A percentile compares a stretch with the other conserved stretches of the same genome.
phyloP scores from a whole-genome alignment of 1,140 invertebrate genomes.

The Coelopa frigida region DNA sequence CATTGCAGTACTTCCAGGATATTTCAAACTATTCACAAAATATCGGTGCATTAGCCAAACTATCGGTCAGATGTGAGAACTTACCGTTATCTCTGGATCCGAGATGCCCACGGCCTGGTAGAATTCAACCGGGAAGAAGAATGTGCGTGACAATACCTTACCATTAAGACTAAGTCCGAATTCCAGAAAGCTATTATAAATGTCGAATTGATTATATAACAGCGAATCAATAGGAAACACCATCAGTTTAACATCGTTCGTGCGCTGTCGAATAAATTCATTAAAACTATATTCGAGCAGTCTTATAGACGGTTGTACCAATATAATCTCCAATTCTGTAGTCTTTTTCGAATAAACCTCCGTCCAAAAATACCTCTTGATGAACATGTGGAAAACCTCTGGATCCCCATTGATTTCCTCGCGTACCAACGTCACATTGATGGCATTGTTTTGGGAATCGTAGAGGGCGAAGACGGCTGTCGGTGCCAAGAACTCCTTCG shows the following conservation, averaged over 20 bases:
- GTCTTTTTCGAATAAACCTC: constrained; percentile 23
- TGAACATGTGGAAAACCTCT: constrained; percentile 18
- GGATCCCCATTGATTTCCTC: constrained; percentile 19
- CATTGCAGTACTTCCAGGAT: constrained; percentile 2
- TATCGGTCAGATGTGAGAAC: background rate
- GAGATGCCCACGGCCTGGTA: constrained; percentile 2
- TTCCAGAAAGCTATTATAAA: constrained; percentile 16
- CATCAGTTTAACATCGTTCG: too few relatives aligned
- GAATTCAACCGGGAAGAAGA: constrained; percentile 1
- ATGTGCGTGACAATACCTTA: background rate
- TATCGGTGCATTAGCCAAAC: background rate
- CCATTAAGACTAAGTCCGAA: constrained; percentile 4
- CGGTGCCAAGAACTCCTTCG: constrained; percentile 74
- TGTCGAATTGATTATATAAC: background rate
- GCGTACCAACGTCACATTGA: constrained; percentile 26
- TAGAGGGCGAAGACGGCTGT: constrained; percentile 29
- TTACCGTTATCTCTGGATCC: constrained; percentile 12
- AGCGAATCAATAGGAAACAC: background rate
- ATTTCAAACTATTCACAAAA: constrained; percentile 2
- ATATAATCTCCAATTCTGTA: constrained; percentile 14
- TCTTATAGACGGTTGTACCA: constrained; percentile 19
- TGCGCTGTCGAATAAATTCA: too few relatives aligned
- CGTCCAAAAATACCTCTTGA: constrained; percentile 30
- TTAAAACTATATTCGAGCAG: too few relatives aligned
- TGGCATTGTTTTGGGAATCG: constrained; percentile 16